Conservation (phyloP, 2,797 vertebrate genomes). For the Malacoraja senta region DNA sequence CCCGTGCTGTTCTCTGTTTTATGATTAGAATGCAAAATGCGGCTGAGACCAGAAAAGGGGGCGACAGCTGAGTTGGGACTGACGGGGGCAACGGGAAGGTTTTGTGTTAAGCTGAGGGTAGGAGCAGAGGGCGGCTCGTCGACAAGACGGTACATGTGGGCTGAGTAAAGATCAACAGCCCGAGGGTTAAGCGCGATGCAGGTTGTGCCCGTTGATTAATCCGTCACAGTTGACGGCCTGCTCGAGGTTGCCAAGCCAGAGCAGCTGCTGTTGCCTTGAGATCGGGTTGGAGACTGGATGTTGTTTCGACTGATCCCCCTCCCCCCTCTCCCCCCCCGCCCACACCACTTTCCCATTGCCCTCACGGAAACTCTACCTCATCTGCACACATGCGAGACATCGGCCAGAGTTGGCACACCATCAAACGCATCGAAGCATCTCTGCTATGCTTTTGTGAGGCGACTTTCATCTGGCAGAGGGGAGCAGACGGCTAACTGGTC, state of each 20-base stretch:
- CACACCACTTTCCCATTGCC: neutral
- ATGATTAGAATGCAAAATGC: too few species aligned
- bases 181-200: neutral
- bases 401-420: neutral
- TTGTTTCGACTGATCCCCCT: neutral
- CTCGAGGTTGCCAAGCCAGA: neutral
- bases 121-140: too few species aligned
- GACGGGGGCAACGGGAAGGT: too few species aligned
- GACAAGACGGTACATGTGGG: neutral
- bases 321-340: neutral
- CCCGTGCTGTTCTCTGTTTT: too few species aligned
- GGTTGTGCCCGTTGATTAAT: neutral
- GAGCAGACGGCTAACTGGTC: neutral
- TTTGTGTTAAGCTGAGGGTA: too few species aligned
- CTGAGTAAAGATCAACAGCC: neutral
- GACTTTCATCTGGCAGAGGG: too few species aligned
- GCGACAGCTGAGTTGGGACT: too few species aligned
- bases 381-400: constrained; percentile 16
- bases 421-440: constrained; percentile 28
- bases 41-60: too few species aligned
- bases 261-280: constrained; percentile 34
- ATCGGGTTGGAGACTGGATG: constrained; percentile 14
- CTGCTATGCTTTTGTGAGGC: neutral
- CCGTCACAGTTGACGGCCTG: neutral
- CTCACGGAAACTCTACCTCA: constrained; percentile 33